Percentiles rank a stretch among this genome's conserved stretches.
phyloP scores from a whole-genome alignment of 1,140 invertebrate genomes.

The Bombyx mori region ASM3026992v2 NC_085111.1:9768001-9768500 shows the following conservation, averaged over 20 bases:
- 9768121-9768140: conserved; percentile 8
- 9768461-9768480: conserved; percentile 58
- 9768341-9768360: conserved; percentile 46
- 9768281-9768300: conserved; percentile 57
- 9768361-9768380: conserved; percentile 32
- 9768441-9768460: conserved; percentile 68
- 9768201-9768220: conserved; percentile 67
- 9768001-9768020: too few relatives aligned
- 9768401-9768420: conserved; percentile 62
- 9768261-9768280: conserved; percentile 53
- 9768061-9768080: conserved; percentile 23
- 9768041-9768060: too few relatives aligned
- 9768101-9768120: conserved; percentile 60
- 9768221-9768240: conserved; percentile 67
- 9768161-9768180: conserved; percentile 46
- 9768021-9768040: too few relatives aligned
- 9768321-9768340: conserved; percentile 62
- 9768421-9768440: conserved; percentile 62
- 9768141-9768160: conserved; percentile 32
- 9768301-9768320: conserved; percentile 59
- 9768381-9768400: conserved; percentile 32
- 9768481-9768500: conserved; percentile 51
- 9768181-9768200: conserved; percentile 61
- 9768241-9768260: conserved; percentile 59
- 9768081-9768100: conserved; percentile 57